phyloP scores from a whole-genome alignment of 1,140 invertebrate genomes.

The Acromyrmex echinatior region DNA sequence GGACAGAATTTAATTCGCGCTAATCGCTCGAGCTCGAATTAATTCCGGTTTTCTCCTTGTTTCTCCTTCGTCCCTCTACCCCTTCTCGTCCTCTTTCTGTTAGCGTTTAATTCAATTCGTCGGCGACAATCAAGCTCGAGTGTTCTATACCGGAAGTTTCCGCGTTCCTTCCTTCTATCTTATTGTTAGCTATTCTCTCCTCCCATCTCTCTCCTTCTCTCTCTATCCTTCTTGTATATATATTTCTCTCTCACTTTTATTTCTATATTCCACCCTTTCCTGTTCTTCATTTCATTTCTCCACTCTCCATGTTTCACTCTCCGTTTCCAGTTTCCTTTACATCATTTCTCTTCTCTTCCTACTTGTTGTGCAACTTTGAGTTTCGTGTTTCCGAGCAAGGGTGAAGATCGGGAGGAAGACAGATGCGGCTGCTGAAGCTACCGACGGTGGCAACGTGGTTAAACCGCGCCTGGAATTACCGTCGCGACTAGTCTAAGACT shows the following conservation, averaged over 20 bases:
- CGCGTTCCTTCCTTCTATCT: conserved; percentile 42
- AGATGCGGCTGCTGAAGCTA: conserved; percentile 31
- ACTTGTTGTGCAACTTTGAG: conserved; percentile 71
- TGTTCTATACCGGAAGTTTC: conserved; percentile 39
- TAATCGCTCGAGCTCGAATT: conserved; percentile 73
- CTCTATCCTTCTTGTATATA: background rate
- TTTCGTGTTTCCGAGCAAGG: conserved; percentile 66
- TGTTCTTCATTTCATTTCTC: conserved; percentile 25
- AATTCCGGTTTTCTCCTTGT: conserved; percentile 50
- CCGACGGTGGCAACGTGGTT: conserved; percentile 63
- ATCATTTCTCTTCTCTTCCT: background rate
- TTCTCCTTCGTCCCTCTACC: background rate
- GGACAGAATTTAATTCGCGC: conserved; percentile 63
- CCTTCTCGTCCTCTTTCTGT: background rate
- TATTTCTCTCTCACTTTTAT: background rate
- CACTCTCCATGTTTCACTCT: conserved; percentile 10
- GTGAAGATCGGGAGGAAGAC: conserved; percentile 52
- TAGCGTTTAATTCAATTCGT: conserved; percentile 74
- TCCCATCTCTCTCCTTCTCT: background rate
- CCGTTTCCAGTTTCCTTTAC: conserved; percentile 9
- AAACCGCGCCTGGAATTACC: conserved; percentile 69
- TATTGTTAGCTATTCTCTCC: background rate
- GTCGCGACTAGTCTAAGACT: conserved; percentile 55
- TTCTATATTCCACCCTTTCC: background rate
- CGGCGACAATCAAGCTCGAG: conserved; percentile 72